Conservation (phyloP, 2,113 vertebrate species). For the Chlamydotis undulata region DNA sequence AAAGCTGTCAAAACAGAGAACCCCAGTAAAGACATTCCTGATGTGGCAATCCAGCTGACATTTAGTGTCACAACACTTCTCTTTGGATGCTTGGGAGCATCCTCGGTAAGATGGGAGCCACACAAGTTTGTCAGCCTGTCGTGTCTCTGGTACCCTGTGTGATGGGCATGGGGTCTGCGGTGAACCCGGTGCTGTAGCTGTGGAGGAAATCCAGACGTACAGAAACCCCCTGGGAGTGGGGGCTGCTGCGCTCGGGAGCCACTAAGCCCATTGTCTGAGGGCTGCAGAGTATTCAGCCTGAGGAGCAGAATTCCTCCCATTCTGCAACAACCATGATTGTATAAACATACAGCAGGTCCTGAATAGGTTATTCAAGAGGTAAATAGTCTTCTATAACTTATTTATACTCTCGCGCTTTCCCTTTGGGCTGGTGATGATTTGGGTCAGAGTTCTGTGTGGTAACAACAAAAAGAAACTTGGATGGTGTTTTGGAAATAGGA, state of each 20-base stretch:
- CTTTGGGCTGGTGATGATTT: slow-evolving; percentile 1
- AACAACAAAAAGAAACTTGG: not conserved
- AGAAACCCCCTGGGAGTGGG: not conserved
- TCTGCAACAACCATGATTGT: not conserved
- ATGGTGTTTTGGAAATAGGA: slow-evolving; percentile 12
- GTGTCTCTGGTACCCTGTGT: not conserved
- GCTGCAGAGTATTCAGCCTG: not conserved
- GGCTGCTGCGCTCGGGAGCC: fast-evolving
- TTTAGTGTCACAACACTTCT: not conserved
- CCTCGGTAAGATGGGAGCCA: not conserved
- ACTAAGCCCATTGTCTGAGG: not conserved
- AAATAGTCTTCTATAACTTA: slow-evolving; percentile 11
- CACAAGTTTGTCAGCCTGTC: fast-evolving
- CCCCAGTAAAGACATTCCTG: not conserved
- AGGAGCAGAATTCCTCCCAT: not conserved
- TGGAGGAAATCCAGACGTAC: not conserved
- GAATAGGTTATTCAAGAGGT: not conserved
- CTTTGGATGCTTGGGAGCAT: not conserved
- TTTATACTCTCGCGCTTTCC: not conserved
- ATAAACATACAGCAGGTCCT: slow-evolving; percentile 19
- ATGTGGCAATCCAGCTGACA: not conserved
- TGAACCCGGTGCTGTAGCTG: not conserved
- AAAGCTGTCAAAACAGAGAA: not conserved
- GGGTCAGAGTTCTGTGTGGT: slow-evolving; percentile 6
- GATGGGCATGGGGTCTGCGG: not conserved